Conservation (phyloP, 2,888 invertebrate species). For the Corbicula japonica region DNA sequence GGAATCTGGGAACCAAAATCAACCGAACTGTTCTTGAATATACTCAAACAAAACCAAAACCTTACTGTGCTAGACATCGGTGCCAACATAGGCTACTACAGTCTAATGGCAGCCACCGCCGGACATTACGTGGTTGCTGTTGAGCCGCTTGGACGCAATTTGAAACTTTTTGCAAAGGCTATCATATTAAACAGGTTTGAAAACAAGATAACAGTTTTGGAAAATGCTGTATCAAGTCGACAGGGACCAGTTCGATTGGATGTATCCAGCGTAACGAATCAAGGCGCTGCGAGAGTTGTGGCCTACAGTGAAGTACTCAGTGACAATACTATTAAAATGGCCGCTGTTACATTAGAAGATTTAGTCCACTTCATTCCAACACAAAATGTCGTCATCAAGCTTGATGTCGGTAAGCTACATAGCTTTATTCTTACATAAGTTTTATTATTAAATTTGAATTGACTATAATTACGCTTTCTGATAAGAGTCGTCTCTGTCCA, state of each 20-base stretch:
- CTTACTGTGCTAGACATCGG: constrained; percentile 82
- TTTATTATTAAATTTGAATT: not conserved
- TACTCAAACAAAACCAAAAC: constrained; percentile 67
- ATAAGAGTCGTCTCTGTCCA: not conserved
- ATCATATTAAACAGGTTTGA: constrained; percentile 65
- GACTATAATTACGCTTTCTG: not conserved
- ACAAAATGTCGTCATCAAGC: constrained; percentile 73
- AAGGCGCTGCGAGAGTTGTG: constrained; percentile 76
- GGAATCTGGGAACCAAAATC: constrained; percentile 83
- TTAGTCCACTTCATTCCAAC: constrained; percentile 65
- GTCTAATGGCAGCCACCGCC: constrained; percentile 79
- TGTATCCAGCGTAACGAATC: constrained; percentile 71
- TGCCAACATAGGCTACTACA: constrained; percentile 84
- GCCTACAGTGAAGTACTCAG: not conserved
- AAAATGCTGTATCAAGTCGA: constrained; percentile 74
- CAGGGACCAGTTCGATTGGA: constrained; percentile 69
- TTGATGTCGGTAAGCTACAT: constrained; percentile 77
- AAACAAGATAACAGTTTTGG: constrained; percentile 70
- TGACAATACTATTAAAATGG: not conserved
- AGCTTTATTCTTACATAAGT: not conserved
- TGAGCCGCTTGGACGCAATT: constrained; percentile 79
- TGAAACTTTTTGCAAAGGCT: constrained; percentile 71
- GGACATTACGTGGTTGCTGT: constrained; percentile 82
- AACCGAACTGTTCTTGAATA: constrained; percentile 72
- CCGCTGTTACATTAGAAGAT: constrained; percentile 70